Evolutionary conservation across 2,888 invertebrate species (phyloP), one percentile per base, ranked within the genome.

Genomic region (Anoplius nigerrimus): DNA sequence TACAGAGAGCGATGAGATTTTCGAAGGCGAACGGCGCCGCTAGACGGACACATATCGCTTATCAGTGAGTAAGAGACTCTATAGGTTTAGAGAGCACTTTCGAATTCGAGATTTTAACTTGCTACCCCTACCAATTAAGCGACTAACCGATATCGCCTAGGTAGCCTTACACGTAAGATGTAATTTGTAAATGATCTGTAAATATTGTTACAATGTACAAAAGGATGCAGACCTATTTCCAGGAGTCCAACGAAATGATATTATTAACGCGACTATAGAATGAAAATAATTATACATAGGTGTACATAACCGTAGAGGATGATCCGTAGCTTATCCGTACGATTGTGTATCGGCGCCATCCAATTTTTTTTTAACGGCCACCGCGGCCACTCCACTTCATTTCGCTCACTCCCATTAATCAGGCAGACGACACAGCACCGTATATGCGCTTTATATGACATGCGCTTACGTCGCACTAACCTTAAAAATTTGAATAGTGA

Each of bases 201-300:
- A 87, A 87, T 87, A 87, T 86, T 86, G 87, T 87, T 87, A 77
- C 83, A 81, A 84, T 87, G 87, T 87, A 87, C 87, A 87, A 85
- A 78, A 67, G 71, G 74, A 76, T 63, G 48, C 46, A 71, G 67
- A 73, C 73, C 74, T 79, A 77, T 80, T 80, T 80, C 75, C 76
- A 79, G 74, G 76, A 80, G 72, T 75, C 70, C 78, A 80, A 27
- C 73, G 80, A 83, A 82, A 78, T 68, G 78, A 78, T 73, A 80
- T 72, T 73, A 80, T 72, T 82, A 82, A 79, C 75, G 79, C 79
- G 80, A 82, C 75, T 81, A 78, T 85, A 86, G 82, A 80, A 72
- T 81, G 81, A 83, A 79, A 80, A 80, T 81, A 80, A 83, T 82
- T 86, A 86, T 84, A 86, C 66, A 87, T 82, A 86, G 80, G 72